These are phyloP conservation scores for Bedellia somnulentella DNA, from an alignment of 2,888 invertebrate genomes.

Conservation along the genomic window DNA sequence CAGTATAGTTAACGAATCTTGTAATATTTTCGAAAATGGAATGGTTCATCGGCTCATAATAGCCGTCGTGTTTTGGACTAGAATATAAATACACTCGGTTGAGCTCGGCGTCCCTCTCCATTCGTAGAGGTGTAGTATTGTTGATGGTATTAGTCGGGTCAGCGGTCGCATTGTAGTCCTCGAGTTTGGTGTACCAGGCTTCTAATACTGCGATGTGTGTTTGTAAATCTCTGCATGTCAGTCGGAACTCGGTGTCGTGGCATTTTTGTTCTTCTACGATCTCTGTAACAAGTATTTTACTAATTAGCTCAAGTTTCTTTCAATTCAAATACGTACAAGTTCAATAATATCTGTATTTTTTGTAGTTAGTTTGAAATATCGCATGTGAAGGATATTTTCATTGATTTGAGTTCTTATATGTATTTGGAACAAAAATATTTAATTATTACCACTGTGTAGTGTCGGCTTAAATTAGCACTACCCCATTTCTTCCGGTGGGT, in stretches of 20 bases:
- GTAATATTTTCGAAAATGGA: constrained; percentile 23
- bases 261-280: constrained; percentile 66
- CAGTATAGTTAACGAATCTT: too few relatives aligned
- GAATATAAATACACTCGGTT: constrained; percentile 41
- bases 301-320: too few relatives aligned
- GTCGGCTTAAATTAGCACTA: too few relatives aligned
- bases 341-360: too few relatives aligned
- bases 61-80: constrained; percentile 50
- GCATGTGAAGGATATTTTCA: too few relatives aligned
- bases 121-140: constrained; percentile 21
- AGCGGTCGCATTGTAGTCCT: constrained; percentile 26
- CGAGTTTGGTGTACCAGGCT: constrained; percentile 56
- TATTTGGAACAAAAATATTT: too few relatives aligned
- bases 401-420: too few relatives aligned
- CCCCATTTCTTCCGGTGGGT: too few relatives aligned
- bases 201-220: constrained; percentile 66
- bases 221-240: constrained; percentile 66
- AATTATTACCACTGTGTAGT: too few relatives aligned
- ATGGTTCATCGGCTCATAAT: constrained; percentile 32
- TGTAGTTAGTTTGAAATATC: too few relatives aligned
- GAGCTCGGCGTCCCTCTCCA: constrained; percentile 42
- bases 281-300: constrained; percentile 64
- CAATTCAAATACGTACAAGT: too few relatives aligned
- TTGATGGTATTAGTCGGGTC: constrained; percentile 19
- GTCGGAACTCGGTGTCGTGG: constrained; percentile 59